phyloP scores from a whole-genome alignment of 2,113 vertebrate species.

The Cryptotis parvus region DNA sequence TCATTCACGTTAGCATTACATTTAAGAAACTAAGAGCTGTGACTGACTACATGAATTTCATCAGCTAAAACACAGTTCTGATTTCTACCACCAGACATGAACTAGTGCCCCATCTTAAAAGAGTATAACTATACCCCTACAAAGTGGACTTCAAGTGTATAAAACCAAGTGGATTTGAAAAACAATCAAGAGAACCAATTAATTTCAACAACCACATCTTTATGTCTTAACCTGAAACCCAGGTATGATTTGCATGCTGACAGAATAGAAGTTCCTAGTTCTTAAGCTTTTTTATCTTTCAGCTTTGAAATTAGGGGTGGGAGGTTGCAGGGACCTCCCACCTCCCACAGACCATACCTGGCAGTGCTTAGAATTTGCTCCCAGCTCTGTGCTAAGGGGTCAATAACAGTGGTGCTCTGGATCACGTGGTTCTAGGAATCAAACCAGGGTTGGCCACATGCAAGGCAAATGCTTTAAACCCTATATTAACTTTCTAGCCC shows the following conservation, averaged over 20 bases:
- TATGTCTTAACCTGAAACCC: not conserved
- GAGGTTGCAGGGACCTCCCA: too few species aligned
- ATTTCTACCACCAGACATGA: constrained; percentile 25
- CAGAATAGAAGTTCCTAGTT: constrained; percentile 6
- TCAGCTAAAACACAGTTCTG: constrained; percentile 37
- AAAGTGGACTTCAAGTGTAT: constrained; percentile 29
- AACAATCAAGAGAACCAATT: not conserved
- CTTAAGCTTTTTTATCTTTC: too few species aligned
- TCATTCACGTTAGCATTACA: constrained; percentile 41
- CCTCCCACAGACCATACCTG: too few species aligned
- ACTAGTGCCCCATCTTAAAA: not conserved
- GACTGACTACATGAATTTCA: constrained; percentile 56
- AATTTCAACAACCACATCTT: constrained; percentile 13
- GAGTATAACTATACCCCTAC: not conserved
- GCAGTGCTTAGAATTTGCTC: too few species aligned
- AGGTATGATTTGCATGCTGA: not conserved
- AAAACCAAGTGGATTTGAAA: not conserved
- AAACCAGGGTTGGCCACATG: too few species aligned
- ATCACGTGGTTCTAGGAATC: too few species aligned
- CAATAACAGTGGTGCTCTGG: too few species aligned
- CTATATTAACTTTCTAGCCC: too few species aligned
- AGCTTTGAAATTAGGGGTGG: too few species aligned
- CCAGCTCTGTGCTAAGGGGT: too few species aligned
- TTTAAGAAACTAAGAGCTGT: constrained; percentile 52
- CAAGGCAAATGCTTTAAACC: too few species aligned